Conservation (phyloP, 2,113 vertebrate species). For the Corvus hawaiiensis region DNA sequence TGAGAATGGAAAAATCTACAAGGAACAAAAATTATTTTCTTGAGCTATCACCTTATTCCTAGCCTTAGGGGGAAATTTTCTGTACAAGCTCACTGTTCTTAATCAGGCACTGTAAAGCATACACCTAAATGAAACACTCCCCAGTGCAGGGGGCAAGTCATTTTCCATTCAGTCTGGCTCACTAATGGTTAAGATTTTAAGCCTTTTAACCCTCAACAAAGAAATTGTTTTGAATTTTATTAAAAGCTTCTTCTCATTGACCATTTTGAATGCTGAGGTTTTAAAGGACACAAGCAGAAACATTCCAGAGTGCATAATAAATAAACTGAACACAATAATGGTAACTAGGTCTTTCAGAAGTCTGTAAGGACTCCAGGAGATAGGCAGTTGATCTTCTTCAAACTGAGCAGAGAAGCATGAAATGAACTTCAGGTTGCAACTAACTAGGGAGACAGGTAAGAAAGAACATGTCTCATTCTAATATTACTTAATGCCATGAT, state of each 20-base stretch:
- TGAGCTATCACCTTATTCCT: background rate
- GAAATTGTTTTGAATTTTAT: background rate
- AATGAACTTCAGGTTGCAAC: slow-evolving; percentile 4
- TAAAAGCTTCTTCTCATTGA: background rate
- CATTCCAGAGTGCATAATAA: background rate
- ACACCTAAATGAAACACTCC: background rate
- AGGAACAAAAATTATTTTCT: background rate
- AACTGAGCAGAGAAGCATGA: slow-evolving; percentile 22
- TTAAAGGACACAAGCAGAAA: background rate
- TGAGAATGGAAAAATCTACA: background rate
- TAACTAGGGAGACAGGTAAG: background rate
- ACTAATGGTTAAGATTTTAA: background rate
- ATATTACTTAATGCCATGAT: background rate
- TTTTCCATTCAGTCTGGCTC: background rate
- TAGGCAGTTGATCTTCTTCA: slow-evolving; percentile 24
- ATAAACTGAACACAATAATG: background rate
- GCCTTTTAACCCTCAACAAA: background rate
- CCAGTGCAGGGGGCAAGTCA: background rate
- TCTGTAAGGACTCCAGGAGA: background rate
- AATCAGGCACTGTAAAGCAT: background rate
- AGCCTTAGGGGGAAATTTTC: background rate
- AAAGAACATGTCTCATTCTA: background rate
- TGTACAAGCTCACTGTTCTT: background rate
- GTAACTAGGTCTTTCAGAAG: background rate
- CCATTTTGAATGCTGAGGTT: background rate